A percentile compares a stretch with the other conserved stretches of the same genome.
phyloP scores from a whole-genome alignment of 92 coral and sea anemone genomes.

The Parazoanthus swiftii region DNA sequence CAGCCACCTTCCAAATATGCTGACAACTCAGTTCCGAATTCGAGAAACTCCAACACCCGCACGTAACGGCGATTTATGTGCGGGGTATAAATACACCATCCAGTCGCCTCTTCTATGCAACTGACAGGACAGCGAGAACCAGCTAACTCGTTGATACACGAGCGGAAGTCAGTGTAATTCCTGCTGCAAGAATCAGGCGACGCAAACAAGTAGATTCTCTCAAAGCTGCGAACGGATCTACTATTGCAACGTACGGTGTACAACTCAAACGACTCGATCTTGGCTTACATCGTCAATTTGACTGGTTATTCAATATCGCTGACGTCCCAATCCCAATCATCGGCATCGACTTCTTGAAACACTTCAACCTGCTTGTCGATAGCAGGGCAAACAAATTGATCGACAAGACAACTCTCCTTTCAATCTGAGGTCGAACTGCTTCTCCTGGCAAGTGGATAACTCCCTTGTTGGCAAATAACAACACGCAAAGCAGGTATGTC shows the following conservation, averaged over 20 bases:
- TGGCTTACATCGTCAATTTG: too few relatives aligned
- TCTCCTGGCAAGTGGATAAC: neutral
- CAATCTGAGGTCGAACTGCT: neutral
- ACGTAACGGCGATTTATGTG: too few relatives aligned
- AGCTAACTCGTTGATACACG: slow-evolving; percentile 15
- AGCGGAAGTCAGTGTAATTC: slow-evolving; percentile 4
- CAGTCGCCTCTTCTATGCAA: slow-evolving; percentile 24
- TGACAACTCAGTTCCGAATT: too few relatives aligned
- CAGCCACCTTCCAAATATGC: too few relatives aligned
- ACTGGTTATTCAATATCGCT: neutral
- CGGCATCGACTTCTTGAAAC: neutral
- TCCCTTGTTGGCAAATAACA: too few relatives aligned
- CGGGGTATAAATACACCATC: neutral
- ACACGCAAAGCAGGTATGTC: too few relatives aligned
- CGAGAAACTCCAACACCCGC: too few relatives aligned
- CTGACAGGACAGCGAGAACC: neutral
- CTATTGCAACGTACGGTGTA: neutral
- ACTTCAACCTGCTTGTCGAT: slow-evolving; percentile 2
- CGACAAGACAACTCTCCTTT: neutral
- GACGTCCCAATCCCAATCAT: neutral
- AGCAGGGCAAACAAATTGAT: neutral
- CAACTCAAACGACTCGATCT: too few relatives aligned
- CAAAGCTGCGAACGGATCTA: neutral
- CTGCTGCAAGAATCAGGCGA: neutral
- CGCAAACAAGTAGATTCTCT: neutral